These are phyloP conservation scores for Neomicropteryx cornuta DNA, from an alignment of 1,140 invertebrate genomes.

Conservation along the genomic window DNA sequence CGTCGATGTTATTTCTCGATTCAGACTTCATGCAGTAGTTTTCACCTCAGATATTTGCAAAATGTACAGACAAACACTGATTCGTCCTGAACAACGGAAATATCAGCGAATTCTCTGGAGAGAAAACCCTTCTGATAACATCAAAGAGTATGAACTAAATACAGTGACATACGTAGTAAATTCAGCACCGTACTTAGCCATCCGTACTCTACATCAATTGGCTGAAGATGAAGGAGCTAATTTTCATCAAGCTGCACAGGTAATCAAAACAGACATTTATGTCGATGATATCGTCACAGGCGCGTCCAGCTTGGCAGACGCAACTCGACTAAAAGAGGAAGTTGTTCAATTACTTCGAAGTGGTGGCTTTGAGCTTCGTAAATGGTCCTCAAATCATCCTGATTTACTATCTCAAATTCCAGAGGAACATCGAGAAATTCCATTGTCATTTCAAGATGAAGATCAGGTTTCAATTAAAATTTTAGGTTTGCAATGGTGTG, in stretches of 20 bases:
- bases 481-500: conserved; percentile 22
- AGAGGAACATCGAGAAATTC: conserved; percentile 3
- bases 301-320: conserved; percentile 8
- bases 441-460: conserved; percentile 6
- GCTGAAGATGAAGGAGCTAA: conserved; percentile 18
- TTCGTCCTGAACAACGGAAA: conserved; percentile 13
- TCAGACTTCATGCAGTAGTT: conserved; percentile 10
- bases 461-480: conserved; percentile 16
- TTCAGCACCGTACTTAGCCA: conserved; percentile 24
- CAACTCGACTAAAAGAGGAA: conserved; percentile 15
- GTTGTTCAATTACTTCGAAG: conserved; percentile 11
- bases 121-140: conserved; percentile 6
- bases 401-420: conserved; percentile 11
- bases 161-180: conserved; percentile 26
- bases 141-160: conserved; percentile 14
- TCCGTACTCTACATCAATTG: conserved; percentile 22
- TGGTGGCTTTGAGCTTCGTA: conserved; percentile 20
- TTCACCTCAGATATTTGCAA: conserved; percentile 25
- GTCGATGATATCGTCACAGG: conserved; percentile 31
- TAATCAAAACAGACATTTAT: conserved; percentile 23
- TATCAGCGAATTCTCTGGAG: conserved; percentile 27
- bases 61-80: conserved; percentile 34
- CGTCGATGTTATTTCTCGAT: conserved; percentile 15
- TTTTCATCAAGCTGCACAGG: conserved; percentile 17
- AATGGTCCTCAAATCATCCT: conserved; percentile 22